Evolutionary conservation across 2,113 vertebrate genomes (phyloP).

Genomic region (Pyrgilauda ruficollis): DNA sequence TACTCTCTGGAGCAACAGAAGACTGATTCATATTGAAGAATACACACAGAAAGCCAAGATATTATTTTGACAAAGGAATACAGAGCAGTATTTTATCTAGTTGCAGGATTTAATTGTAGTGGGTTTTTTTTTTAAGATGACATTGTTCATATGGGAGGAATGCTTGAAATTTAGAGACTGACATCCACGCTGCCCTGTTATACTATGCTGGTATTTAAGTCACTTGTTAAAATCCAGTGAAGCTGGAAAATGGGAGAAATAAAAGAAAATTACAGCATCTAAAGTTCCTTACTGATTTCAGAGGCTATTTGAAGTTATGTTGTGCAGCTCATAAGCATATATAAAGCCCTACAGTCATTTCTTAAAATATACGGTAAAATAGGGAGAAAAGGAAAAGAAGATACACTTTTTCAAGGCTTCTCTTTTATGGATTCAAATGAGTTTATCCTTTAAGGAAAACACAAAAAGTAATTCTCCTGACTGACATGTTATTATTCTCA

Average conservation of each 20-base stretch:
- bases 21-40: background rate
- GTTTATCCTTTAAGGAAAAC: background rate
- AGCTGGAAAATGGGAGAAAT: slow-evolving; percentile 14
- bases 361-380: background rate
- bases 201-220: background rate
- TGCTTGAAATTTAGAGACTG: background rate
- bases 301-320: background rate
- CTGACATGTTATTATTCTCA: background rate
- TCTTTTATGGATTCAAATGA: background rate
- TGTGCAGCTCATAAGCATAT: background rate
- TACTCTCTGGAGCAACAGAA: background rate
- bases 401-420: background rate
- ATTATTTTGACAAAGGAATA: background rate
- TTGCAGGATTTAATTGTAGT: background rate
- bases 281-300: slow-evolving; percentile 25
- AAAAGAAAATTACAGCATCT: slow-evolving; percentile 12
- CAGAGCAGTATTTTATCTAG: background rate
- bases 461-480: background rate
- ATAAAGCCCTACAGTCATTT: background rate
- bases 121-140: background rate
- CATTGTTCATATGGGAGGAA: background rate
- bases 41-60: background rate
- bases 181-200: background rate
- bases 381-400: background rate
- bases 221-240: slow-evolving; percentile 42